These are phyloP conservation scores for Zaprionus davidi DNA, from an alignment of 1,140 invertebrate species.

Conservation along the genomic window DNA sequence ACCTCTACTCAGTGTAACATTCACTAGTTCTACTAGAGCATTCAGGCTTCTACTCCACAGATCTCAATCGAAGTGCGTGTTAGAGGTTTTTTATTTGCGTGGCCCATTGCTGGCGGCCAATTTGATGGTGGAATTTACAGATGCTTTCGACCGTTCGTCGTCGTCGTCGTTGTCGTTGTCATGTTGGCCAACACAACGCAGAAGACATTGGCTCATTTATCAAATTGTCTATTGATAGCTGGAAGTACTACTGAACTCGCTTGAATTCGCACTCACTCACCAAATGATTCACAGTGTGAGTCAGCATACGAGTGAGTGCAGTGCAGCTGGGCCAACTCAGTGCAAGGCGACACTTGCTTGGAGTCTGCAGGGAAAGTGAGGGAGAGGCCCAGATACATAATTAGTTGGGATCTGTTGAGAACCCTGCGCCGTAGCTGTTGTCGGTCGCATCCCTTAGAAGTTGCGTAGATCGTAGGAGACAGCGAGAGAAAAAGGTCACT, in stretches of 20 bases:
- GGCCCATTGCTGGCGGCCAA: constrained; percentile 73
- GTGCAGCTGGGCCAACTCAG: not conserved
- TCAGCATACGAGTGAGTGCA: constrained; percentile 39
- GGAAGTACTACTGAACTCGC: constrained; percentile 36
- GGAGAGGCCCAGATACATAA: constrained; percentile 71
- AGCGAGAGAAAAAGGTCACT: constrained; percentile 59
- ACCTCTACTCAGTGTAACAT: too few relatives aligned
- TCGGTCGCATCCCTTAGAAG: constrained; percentile 76
- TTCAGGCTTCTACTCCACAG: not conserved
- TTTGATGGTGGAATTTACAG: constrained; percentile 68
- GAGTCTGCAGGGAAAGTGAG: not conserved
- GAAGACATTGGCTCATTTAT: constrained; percentile 73
- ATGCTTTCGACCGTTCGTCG: constrained; percentile 38
- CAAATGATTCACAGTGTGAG: constrained; percentile 64
- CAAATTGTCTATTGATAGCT: constrained; percentile 73
- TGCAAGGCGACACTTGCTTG: constrained; percentile 51
- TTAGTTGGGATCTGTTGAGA: constrained; percentile 45
- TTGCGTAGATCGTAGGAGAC: constrained; percentile 24
- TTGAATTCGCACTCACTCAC: constrained; percentile 59
- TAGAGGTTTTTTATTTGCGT: constrained; percentile 58
- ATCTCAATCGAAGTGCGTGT: constrained; percentile 8
- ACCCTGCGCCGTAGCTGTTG: constrained; percentile 14
- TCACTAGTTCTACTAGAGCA: not conserved
- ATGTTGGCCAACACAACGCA: constrained; percentile 23
- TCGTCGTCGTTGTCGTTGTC: constrained; percentile 18